phyloP scores from a whole-genome alignment of 2,797 vertebrate species.

The Lagorchestes hirsutus region DNA sequence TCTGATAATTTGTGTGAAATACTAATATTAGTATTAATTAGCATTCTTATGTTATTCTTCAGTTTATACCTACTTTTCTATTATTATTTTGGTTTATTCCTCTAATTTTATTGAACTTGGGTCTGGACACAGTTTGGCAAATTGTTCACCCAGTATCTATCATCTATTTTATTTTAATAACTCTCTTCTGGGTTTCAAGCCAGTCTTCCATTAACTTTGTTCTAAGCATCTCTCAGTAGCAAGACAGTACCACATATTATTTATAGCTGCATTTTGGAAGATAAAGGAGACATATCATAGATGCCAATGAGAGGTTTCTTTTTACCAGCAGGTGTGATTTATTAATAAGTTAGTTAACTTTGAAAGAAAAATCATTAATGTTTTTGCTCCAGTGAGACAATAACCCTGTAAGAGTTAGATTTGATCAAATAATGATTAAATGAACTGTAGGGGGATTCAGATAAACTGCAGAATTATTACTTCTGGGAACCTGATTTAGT shows the following conservation, averaged over 20 bases:
- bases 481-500: conserved; percentile 74
- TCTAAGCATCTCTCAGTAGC: conserved; percentile 54
- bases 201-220: conserved; percentile 58
- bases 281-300: conserved; percentile 59
- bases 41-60: conserved; percentile 12
- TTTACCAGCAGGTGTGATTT: conserved; percentile 59
- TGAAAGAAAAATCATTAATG: conserved; percentile 78
- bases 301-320: conserved; percentile 64
- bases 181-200: conserved; percentile 52
- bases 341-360: conserved; percentile 69
- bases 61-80: conserved; percentile 51
- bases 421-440: conserved; percentile 78
- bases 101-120: conserved; percentile 68
- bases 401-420: conserved; percentile 74
- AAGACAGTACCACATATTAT: conserved; percentile 65
- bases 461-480: conserved; percentile 81
- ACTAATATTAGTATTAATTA: conserved; percentile 60
- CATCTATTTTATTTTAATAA: conserved; percentile 75
- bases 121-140: conserved; percentile 62
- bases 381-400: conserved; percentile 79
- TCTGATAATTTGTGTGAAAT: conserved; percentile 69
- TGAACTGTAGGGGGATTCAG: conserved; percentile 66
- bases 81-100: conserved; percentile 62
- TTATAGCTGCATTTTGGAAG: conserved; percentile 68
- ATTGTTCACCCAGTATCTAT: conserved; percentile 66